Base-by-base conservation (phyloP, 2,888 invertebrate species). In the Drosophila pseudotalamancana region DNA sequence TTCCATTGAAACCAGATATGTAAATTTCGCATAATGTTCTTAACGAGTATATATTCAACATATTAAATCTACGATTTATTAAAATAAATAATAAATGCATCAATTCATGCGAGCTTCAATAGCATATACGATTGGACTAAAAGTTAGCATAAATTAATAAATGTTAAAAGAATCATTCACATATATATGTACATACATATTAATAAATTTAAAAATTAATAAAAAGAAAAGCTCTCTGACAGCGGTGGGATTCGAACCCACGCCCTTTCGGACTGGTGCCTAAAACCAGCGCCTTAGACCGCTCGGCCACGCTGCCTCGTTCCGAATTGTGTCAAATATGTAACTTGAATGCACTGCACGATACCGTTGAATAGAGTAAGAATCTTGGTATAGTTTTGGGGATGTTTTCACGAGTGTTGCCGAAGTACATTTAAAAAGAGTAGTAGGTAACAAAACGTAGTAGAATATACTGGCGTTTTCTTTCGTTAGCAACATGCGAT, bases 241-340 rank as follows among this genome's bases (percentile, higher is more conserved):
- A 91, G 90, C 90, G 91, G 91, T 90, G 91, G 91, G 91, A 91
- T 91, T 91, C 91, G 91, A 91, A 91, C 91, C 91, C 91, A 90
- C 91, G 91, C 91, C 91, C 90, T 90, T 91, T 90, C 91, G 91
- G 91, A 91, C 91, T 91, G 91, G 91, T 91, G 91, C 91, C 91
- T 91, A 91, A 91, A 91, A 91, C 91, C 91, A 91, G 91, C 91
- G 91, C 91, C 91, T 91, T 91, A 91, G 91, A 91, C 91, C 91
- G 90, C 91, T 91, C 91, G 91, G 91, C 91, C 91, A 91, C 91
- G 90, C 91, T 91, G 91, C 91, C 91, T 70, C n/a, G 66, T 65
- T 62, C 72, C 71, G 79, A 73, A 64, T 76, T 66, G 89, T 89
- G 91, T 88, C 91, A 90, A 91, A 91, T 49, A 43, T 5, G 5